Evolutionary conservation across 2,797 vertebrate species (phyloP), one percentile per base, ranked within the genome.

Genomic region (Epinephelus malabaricus): DNA sequence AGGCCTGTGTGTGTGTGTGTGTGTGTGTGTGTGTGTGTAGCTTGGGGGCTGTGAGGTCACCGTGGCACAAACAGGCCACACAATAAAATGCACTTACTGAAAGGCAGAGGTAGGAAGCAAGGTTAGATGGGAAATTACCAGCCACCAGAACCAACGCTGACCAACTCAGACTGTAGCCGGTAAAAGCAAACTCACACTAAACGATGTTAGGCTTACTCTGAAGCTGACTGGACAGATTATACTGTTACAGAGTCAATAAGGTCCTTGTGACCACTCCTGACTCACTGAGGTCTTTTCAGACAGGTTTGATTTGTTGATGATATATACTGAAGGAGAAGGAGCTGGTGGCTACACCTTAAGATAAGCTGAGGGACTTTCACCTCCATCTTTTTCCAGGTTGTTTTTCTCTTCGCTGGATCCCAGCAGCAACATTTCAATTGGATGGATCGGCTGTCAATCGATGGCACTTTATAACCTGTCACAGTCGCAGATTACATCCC

Each of bases 41-140:
- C 74, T 73, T 6, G 21, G 66, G 78, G 82, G 86, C 67, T 67
- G n/a, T 84, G 85, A 85, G 73, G 82, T 88, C 89, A 87, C 51
- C 63, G 61, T 60, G 53, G 66, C 58, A 75, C 69, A 85, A 89
- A 91, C 71, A 83, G 50, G 68, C 79, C 8, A 13, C 43, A 46
- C 7, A 18, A 76, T 86, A 61, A 86, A 69, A 85, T 81, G 70
- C 27, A 54, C 72, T 90, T 79, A 66, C 81, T 78, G 76, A 81
- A 67, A 81, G 55, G 46, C 49, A 77, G 56, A 78, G 67, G 73
- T 63, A 59, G 68, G 46, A 63, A 78, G 47, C 38, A 59, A 65
- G 77, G 73, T 73, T 67, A 53, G 59, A n/a, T 5, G 73, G 83
- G 73, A 70, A 85, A 80, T 76, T 15, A 70, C 81, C 63, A 53